Conservation (phyloP, 2,113 vertebrate species). For the Chlamydotis undulata region DNA sequence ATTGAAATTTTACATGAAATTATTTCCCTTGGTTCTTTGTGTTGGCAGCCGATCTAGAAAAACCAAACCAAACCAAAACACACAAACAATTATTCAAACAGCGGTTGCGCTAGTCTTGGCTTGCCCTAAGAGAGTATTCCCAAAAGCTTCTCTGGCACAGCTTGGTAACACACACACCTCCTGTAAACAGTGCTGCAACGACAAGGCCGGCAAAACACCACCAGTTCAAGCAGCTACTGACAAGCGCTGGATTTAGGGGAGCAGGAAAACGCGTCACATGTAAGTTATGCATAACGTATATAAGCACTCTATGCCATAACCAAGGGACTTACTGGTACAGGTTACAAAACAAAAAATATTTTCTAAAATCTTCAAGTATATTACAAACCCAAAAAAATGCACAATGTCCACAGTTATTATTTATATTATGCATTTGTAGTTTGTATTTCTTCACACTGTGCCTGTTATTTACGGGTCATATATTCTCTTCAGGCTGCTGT, state of each 20-base stretch:
- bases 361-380: background rate
- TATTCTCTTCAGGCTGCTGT: background rate
- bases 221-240: background rate
- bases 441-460: background rate
- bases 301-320: background rate
- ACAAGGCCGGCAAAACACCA: background rate
- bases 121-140: background rate
- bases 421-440: background rate
- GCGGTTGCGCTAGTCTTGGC: background rate
- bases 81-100: background rate
- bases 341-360: background rate
- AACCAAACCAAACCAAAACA: slow-evolving; percentile 2
- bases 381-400: background rate
- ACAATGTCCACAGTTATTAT: background rate
- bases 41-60: background rate
- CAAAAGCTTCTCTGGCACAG: slow-evolving; percentile 11
- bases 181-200: background rate
- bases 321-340: background rate
- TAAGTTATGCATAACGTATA: background rate
- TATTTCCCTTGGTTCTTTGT: slow-evolving; percentile 3
- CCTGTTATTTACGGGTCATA: background rate
- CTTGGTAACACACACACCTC: background rate
- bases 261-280: background rate
- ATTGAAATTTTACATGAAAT: background rate
- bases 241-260: background rate